Conservation (phyloP, 1,140 invertebrate species). For the Temnothorax curvispinosus region DNA sequence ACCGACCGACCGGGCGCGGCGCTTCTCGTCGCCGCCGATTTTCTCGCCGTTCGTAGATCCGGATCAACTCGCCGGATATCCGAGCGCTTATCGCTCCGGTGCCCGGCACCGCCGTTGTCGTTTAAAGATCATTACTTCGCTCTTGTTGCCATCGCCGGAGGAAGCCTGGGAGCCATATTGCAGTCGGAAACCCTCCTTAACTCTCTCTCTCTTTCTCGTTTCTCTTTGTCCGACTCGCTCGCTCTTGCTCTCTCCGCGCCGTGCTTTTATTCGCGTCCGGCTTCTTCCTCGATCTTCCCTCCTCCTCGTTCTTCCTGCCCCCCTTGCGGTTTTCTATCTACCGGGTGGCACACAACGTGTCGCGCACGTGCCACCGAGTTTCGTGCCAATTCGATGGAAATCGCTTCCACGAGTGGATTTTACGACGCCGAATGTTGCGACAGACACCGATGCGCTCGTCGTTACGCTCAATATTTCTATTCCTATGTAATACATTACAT, state of each 20-base stretch:
- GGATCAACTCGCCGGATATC: conserved; percentile 39
- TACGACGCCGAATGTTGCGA: neutral
- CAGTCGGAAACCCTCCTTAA: conserved; percentile 33
- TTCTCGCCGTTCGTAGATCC: conserved; percentile 35
- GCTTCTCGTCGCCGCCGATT: conserved; percentile 1
- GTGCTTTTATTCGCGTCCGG: conserved; percentile 47
- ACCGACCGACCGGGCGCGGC: neutral
- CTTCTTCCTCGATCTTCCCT: neutral
- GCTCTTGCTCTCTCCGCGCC: neutral
- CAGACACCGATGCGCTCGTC: neutral
- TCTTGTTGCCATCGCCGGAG: conserved; percentile 44
- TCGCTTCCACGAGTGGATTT: conserved; percentile 23
- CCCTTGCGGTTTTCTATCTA: conserved; percentile 37
- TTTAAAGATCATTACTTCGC: conserved; percentile 57
- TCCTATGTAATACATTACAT: neutral
- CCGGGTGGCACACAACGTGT: conserved; percentile 36
- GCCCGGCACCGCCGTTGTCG: conserved; percentile 4
- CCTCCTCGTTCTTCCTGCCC: neutral
- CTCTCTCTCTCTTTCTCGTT: neutral
- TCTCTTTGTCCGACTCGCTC: conserved; percentile 16
- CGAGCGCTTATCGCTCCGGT: conserved; percentile 34
- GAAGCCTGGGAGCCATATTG: conserved; percentile 55
- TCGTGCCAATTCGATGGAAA: conserved; percentile 46
- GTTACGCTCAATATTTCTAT: conserved; percentile 31
- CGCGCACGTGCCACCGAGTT: conserved; percentile 28